A percentile compares a stretch with the other conserved stretches of the same genome.
Evolutionary conservation across 2,888 invertebrate genomes (phyloP).

Genomic region (Stratiomys singularior): DNA sequence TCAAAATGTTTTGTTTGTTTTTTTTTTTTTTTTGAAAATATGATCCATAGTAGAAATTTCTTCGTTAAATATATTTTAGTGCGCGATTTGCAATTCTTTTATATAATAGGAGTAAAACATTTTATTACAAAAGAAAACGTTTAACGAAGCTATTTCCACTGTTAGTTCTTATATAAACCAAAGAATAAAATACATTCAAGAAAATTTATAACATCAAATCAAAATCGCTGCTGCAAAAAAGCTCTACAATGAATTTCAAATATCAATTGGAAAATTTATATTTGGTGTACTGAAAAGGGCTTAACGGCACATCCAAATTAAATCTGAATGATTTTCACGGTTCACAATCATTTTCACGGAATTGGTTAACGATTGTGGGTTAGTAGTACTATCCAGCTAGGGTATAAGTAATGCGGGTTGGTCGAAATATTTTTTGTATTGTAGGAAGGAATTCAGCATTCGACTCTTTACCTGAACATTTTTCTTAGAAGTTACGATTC

Average conservation of each 20-base stretch:
- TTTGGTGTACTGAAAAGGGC: background rate
- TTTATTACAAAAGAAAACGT: too few species aligned
- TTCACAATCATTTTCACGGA: background rate
- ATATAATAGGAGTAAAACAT: too few species aligned
- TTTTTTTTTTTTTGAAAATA: too few species aligned
- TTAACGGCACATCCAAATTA: slow-evolving; percentile 21
- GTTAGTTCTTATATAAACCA: background rate
- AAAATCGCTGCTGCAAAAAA: slow-evolving; percentile 48
- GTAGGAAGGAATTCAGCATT: too few species aligned
- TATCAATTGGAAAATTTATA: background rate
- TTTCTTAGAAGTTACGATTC: too few species aligned
- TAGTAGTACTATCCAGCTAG: background rate
- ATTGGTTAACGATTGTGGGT: background rate
- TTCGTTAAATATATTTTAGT: too few species aligned
- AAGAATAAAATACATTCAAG: slow-evolving; percentile 22
- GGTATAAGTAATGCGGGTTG: background rate
- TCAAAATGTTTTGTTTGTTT: too few species aligned
- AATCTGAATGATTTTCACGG: background rate
- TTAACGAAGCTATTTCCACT: slow-evolving; percentile 2
- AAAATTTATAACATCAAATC: slow-evolving; percentile 8
- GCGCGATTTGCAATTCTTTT: too few species aligned
- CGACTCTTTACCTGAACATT: too few species aligned
- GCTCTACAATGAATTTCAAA: background rate
- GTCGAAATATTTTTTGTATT: too few species aligned
- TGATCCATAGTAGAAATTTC: too few species aligned